Evolutionary conservation across 2,888 invertebrate genomes (phyloP).

Genomic region (Tromatobia lineatoria): DNA sequence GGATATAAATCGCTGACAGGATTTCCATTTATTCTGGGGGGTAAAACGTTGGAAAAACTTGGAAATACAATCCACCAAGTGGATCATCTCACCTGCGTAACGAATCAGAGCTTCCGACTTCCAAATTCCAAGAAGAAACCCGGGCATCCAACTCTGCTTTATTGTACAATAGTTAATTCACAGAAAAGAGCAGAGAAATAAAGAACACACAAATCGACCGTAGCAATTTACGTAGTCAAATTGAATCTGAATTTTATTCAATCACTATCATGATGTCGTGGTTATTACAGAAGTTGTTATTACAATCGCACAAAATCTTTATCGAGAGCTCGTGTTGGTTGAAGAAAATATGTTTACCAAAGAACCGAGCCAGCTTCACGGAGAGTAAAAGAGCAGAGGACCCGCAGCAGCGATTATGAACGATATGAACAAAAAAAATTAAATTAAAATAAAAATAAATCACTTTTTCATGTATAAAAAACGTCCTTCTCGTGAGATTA

Average conservation of each 20-base stretch:
- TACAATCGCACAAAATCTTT: constrained; percentile 81
- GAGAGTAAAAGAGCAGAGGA: constrained; percentile 45
- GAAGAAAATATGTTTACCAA: constrained; percentile 81
- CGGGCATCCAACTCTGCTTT: constrained; percentile 49
- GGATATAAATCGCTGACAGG: not conserved
- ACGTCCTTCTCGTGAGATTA: constrained; percentile 51
- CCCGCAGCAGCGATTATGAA: constrained; percentile 55
- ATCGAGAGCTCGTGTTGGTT: constrained; percentile 79
- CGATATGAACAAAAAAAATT: not conserved
- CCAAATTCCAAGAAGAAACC: constrained; percentile 70
- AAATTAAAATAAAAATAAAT: too few relatives aligned
- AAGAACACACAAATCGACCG: constrained; percentile 81
- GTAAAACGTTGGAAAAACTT: not conserved
- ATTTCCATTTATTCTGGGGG: constrained; percentile 4
- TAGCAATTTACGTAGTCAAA: constrained; percentile 79
- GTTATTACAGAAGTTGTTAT: constrained; percentile 82
- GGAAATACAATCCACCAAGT: not conserved
- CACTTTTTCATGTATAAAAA: constrained; percentile 48
- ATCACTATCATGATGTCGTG: constrained; percentile 81
- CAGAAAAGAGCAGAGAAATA: constrained; percentile 78
- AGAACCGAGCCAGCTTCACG: constrained; percentile 63
- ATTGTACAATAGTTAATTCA: constrained; percentile 73
- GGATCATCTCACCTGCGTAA: constrained; percentile 61
- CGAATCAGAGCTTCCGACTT: constrained; percentile 63
- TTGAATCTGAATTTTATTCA: constrained; percentile 84